A percentile compares a stretch with the other conserved stretches of the same genome.
These are phyloP conservation scores for Psophia crepitans DNA, from an alignment of 2,113 vertebrate genomes.

Conservation along the genomic window DNA sequence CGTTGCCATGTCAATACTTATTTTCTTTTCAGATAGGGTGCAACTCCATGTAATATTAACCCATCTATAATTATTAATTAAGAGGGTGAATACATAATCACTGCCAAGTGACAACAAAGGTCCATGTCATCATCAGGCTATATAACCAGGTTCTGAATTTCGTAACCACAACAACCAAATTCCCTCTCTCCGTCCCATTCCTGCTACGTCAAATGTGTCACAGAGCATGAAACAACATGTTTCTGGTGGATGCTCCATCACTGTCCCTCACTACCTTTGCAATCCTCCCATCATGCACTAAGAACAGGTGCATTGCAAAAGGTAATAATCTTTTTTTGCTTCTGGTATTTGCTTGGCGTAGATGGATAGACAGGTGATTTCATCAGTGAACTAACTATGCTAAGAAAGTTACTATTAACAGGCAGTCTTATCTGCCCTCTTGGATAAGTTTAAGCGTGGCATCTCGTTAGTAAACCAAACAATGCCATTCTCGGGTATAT, in stretches of 20 bases:
- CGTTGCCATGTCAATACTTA: neutral
- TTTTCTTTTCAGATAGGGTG: neutral
- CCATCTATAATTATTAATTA: constrained; percentile 25
- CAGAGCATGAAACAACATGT: neutral
- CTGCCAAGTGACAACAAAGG: neutral
- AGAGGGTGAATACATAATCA: neutral
- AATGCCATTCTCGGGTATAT: neutral
- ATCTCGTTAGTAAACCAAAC: neutral
- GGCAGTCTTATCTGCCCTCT: neutral
- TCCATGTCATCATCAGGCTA: neutral
- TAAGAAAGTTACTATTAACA: neutral
- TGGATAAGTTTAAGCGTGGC: neutral
- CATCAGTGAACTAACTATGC: neutral
- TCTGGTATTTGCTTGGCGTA: neutral
- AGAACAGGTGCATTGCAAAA: neutral
- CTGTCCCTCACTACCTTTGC: neutral
- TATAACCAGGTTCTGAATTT: neutral
- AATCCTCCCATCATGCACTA: neutral
- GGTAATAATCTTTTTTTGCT: neutral
- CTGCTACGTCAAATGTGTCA: neutral
- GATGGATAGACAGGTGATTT: neutral
- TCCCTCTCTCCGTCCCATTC: neutral
- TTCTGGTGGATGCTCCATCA: neutral
- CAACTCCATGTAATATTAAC: neutral
- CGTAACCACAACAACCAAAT: neutral